Base-by-base conservation (phyloP, 2,888 invertebrate species). In the Tolmerus cingulatus region DNA sequence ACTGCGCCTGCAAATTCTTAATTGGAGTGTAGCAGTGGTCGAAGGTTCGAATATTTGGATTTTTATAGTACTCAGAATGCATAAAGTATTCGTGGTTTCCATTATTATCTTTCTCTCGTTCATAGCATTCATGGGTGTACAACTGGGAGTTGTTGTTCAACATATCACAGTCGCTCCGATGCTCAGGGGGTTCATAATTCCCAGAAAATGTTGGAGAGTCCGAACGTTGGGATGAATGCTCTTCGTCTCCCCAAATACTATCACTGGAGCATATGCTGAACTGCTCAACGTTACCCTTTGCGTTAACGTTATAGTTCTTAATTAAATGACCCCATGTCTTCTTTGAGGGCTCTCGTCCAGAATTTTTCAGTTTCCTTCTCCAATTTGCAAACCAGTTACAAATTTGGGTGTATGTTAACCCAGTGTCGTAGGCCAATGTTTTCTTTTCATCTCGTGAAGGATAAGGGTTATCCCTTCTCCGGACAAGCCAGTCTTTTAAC, bases 361-460 rank as follows among this genome's bases (percentile, higher is more conserved):
- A 96, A 91, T 96, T 96, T 92, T 96, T 96, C 87, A 96, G 92
- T 91, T 96, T 96, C 90, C 96, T 93, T 88, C 96, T 93, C 96
- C 96, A 96, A 90, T 96, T 96, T n/a, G 96, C 96, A 91, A 96
- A 96, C 96, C 96, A 96, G 92, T 96, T 96, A 89, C 92, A 94
- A 92, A 96, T 96, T 94, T 96, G 96, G 90, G 96, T 96, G 90
- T 96, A 96, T 27, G 96, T 96, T 34, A 96, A 93, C 76, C 96
- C 96, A 19, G 96, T 96, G 92, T 96, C 95, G 30, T 94, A 92
- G 1, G 96, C 96, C 87, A 96, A 92, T 84, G 94, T 93, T 92
- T 96, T 96, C 91, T 96, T 96, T 91, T 96, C 96, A 89, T 96
- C 96, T 88, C 96, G 93, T 90, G 95, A 96, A 1, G 96, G 96